Percentiles rank a stretch among this genome's conserved stretches.
Conservation (phyloP, 2,113 vertebrate species). For the Pardalotus punctatus region DNA sequence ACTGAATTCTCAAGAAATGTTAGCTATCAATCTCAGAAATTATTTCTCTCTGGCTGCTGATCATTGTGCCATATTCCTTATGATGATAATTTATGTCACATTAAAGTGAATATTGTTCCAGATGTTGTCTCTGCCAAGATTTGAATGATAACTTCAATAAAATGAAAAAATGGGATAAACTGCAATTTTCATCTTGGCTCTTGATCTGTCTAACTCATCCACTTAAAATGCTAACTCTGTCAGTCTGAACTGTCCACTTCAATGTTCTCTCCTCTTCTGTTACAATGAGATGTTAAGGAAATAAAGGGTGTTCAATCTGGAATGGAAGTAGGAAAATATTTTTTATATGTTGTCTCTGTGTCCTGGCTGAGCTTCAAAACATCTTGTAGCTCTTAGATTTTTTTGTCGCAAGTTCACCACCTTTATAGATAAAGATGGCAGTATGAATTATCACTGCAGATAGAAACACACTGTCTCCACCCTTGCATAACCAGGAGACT, state of each 20-base stretch:
- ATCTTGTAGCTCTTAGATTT: neutral
- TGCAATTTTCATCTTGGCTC: neutral
- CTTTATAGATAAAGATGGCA: neutral
- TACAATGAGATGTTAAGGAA: neutral
- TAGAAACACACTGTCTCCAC: neutral
- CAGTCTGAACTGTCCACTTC: neutral
- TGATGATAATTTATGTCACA: slow-evolving; percentile 11
- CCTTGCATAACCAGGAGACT: neutral
- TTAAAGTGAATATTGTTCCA: slow-evolving; percentile 25
- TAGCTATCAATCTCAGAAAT: slow-evolving; percentile 9
- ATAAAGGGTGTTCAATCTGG: neutral
- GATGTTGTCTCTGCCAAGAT: slow-evolving; percentile 2
- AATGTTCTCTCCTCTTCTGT: neutral
- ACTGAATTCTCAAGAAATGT: slow-evolving; percentile 11
- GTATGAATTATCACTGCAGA: neutral
- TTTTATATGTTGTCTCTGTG: neutral
- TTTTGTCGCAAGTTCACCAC: neutral
- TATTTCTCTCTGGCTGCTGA: neutral
- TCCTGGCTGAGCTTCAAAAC: neutral
- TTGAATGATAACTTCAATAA: slow-evolving; percentile 18
- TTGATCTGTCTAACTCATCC: neutral
- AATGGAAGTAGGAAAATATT: neutral
- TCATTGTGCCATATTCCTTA: neutral
- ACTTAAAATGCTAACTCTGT: neutral
- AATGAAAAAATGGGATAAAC: neutral